Base-by-base conservation (phyloP, 2,888 invertebrate species). In the Leptinotarsa juncta region DNA sequence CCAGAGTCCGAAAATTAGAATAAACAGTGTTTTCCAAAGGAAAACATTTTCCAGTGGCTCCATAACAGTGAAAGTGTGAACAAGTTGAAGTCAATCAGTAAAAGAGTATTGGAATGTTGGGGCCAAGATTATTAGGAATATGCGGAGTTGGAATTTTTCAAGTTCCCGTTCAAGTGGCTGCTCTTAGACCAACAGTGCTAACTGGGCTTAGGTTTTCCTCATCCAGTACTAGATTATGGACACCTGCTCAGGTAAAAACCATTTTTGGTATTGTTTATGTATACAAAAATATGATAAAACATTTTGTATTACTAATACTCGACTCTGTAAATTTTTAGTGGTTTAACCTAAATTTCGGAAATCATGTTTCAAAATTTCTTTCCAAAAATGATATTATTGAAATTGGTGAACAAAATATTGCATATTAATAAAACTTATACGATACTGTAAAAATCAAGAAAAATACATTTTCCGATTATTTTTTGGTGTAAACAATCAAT, bases 111-210 rank as follows among this genome's bases (percentile, higher is more conserved):
- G 51, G 3, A 65, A 74, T 74, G 73, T 67, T 57, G 26, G 26
- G 65, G 14, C 51, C 49, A 65, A 71, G 68, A 66, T 48, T 71
- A 12, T 14, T 57, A 57, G 57, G 57, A 14, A 51, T 62, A 20
- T 77, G 82, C 42, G 62, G 62, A n/a, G 42, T 42, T n/a, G 84
- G 85, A n/a, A 83, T 85, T 71, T 84, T 83, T 71, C 84, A 81
- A 77, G 70, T 85, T 49, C 85, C 86, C 7, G 84, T 81, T 51
- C 85, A 85, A 78, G 74, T 85, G 57, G 83, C 82, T 32, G 85
- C 85, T n/a, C 76, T 85, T 5, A 77, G 84, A 23, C 84, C 85
- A 10, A 60, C 73, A 15, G 71, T 77, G 26, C 23, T 80, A 23
- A 48, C 26, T 14, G 65, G 69, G 23, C 68, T 66, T 26, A 78